Percentiles rank a stretch among this genome's conserved stretches.
These are phyloP conservation scores for Horisme vitalbata DNA, from an alignment of 2,888 invertebrate genomes.

Conservation along the genomic window DNA sequence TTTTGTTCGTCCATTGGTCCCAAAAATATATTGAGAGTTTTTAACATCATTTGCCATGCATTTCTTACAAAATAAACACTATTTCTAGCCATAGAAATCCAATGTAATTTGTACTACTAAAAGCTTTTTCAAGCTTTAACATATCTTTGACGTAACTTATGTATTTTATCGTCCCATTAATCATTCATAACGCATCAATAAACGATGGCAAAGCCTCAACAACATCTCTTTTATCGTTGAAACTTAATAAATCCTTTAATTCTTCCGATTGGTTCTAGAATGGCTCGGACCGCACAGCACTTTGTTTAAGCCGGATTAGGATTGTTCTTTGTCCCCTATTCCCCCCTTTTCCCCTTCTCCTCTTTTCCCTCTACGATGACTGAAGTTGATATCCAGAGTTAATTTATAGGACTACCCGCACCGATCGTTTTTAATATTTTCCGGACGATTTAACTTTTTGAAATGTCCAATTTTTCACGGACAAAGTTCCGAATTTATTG, in stretches of 20 bases:
- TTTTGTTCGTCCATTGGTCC: too few species aligned
- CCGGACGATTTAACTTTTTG: slow-evolving; percentile 34
- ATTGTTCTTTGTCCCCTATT: slow-evolving; percentile 48
- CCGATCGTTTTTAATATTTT: slow-evolving; percentile 40
- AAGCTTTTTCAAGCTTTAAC: too few species aligned
- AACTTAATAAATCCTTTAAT: slow-evolving; percentile 67
- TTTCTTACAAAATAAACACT: too few species aligned
- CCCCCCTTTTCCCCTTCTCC: neutral
- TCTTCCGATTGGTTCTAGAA: slow-evolving; percentile 49
- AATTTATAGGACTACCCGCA: slow-evolving; percentile 48
- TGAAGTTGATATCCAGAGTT: slow-evolving; percentile 51
- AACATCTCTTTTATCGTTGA: slow-evolving; percentile 53
- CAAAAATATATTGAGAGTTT: too few species aligned
- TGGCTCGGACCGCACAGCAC: slow-evolving; percentile 28
- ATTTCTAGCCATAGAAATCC: too few species aligned
- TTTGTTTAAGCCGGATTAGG: slow-evolving; percentile 65
- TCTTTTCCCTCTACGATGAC: slow-evolving; percentile 26
- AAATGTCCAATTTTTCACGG: slow-evolving; percentile 33
- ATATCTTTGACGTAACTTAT: too few species aligned
- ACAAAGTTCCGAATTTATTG: slow-evolving; percentile 34
- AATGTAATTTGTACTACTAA: too few species aligned
- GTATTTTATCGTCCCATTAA: too few species aligned
- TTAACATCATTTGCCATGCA: too few species aligned
- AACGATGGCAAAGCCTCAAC: slow-evolving; percentile 4
- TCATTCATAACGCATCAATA: too few species aligned